Evolutionary conservation across 2,797 vertebrate genomes (phyloP).

Genomic region (Hydrophis major): DNA sequence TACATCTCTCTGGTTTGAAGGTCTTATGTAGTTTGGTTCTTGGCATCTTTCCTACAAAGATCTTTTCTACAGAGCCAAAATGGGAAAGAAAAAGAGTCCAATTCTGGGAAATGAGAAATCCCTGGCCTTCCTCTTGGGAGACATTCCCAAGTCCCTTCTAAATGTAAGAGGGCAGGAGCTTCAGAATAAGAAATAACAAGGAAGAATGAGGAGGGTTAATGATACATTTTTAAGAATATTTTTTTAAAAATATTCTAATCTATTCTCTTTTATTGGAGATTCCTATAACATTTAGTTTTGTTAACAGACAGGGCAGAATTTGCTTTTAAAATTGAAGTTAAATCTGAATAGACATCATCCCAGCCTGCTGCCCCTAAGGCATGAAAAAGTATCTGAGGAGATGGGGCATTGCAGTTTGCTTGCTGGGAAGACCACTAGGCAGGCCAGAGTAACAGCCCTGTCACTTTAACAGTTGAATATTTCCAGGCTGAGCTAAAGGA

Average conservation of each 20-base stretch:
- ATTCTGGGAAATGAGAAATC: background rate
- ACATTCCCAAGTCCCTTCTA: background rate
- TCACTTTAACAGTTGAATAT: too few relatives aligned
- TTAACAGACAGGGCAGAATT: too few relatives aligned
- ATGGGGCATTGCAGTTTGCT: background rate
- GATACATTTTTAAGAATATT: background rate
- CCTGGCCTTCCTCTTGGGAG: background rate
- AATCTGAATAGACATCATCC: too few relatives aligned
- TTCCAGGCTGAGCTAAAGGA: too few relatives aligned
- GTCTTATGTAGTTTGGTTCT: background rate
- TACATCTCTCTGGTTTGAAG: background rate
- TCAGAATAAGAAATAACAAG: too few relatives aligned
- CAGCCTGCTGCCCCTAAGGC: background rate
- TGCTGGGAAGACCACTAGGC: too few relatives aligned
- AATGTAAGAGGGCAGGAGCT: background rate
- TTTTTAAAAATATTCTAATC: background rate
- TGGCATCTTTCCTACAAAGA: background rate
- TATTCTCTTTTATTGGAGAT: background rate
- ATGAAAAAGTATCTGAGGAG: background rate
- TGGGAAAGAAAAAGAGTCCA: background rate
- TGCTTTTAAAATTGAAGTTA: too few relatives aligned
- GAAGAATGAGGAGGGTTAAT: background rate
- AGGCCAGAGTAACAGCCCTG: too few relatives aligned
- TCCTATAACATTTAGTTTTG: too few relatives aligned
- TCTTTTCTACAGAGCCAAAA: background rate